phyloP scores from a whole-genome alignment of 1,140 invertebrate genomes.

The Colletes latitarsis region DNA sequence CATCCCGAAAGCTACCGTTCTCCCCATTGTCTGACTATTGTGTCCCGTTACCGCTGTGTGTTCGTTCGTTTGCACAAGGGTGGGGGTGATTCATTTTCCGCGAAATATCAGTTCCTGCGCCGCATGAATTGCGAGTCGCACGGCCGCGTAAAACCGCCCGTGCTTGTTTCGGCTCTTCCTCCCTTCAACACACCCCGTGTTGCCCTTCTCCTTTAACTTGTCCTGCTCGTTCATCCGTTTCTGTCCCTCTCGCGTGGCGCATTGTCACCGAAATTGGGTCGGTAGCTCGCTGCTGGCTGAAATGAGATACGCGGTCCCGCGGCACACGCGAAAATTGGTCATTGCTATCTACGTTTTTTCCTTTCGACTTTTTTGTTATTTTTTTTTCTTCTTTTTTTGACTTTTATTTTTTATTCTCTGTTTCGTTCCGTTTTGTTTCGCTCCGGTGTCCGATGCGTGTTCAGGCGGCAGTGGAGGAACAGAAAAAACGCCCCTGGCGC shows the following conservation, averaged over 20 bases:
- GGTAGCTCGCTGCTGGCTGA: slow-evolving; percentile 18
- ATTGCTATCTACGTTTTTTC: slow-evolving; percentile 18
- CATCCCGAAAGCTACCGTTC: slow-evolving; percentile 59
- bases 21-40: slow-evolving; percentile 77
- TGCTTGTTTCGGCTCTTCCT: slow-evolving; percentile 27
- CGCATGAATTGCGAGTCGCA: slow-evolving; percentile 69
- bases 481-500: not conserved
- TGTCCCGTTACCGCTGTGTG: slow-evolving; percentile 74
- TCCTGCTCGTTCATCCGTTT: slow-evolving; percentile 42
- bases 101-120: slow-evolving; percentile 79
- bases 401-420: too few species aligned
- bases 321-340: slow-evolving; percentile 28
- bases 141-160: slow-evolving; percentile 60
- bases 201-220: slow-evolving; percentile 14
- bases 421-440: not conserved
- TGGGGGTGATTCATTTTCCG: slow-evolving; percentile 76
- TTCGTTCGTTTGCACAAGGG: slow-evolving; percentile 71
- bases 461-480: not conserved
- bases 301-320: slow-evolving; percentile 50
- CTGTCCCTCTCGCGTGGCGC: slow-evolving; percentile 44
- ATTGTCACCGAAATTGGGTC: slow-evolving; percentile 64
- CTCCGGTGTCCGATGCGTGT: slow-evolving; percentile 11
- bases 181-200: not conserved
- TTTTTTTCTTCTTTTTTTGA: too few species aligned
- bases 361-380: too few species aligned